Conservation (phyloP, 2,797 vertebrate genomes). For the Micrastur ruficollis region DNA sequence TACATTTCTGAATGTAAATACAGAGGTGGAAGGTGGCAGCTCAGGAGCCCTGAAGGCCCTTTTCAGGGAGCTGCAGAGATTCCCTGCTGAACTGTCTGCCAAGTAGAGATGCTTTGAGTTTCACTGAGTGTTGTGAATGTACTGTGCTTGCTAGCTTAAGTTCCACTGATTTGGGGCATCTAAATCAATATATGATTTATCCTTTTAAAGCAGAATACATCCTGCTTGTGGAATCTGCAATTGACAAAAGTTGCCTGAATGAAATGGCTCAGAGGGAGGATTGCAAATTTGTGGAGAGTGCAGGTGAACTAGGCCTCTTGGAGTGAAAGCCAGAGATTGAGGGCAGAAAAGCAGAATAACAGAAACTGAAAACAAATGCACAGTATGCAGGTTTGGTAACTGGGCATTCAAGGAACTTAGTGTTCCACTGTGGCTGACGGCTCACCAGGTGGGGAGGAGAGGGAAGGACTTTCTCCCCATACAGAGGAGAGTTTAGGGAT, state of each 20-base stretch:
- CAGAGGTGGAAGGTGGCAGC: background rate
- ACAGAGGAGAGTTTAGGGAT: background rate
- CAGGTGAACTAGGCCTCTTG: background rate
- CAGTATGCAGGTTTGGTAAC: background rate
- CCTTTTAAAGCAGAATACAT: background rate
- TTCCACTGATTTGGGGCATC: background rate
- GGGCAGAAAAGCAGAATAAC: background rate
- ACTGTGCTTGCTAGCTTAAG: background rate
- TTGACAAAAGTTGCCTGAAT: background rate
- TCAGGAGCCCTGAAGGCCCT: fast-evolving
- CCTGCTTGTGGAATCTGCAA: background rate
- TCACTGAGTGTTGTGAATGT: background rate
- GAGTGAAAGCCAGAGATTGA: background rate
- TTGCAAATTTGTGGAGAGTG: background rate
- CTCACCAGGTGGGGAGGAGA: background rate
- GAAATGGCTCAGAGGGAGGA: background rate
- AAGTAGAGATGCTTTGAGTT: background rate
- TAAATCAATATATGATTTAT: background rate
- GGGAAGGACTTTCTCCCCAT: background rate
- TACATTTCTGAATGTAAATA: background rate
- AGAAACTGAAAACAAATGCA: background rate
- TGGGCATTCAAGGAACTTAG: background rate
- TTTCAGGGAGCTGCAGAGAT: background rate
- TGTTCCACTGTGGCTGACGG: background rate
- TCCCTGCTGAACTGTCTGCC: background rate